Base-by-base conservation (phyloP, 2,797 vertebrate genomes). In the Sebastolobus altivelis region DNA sequence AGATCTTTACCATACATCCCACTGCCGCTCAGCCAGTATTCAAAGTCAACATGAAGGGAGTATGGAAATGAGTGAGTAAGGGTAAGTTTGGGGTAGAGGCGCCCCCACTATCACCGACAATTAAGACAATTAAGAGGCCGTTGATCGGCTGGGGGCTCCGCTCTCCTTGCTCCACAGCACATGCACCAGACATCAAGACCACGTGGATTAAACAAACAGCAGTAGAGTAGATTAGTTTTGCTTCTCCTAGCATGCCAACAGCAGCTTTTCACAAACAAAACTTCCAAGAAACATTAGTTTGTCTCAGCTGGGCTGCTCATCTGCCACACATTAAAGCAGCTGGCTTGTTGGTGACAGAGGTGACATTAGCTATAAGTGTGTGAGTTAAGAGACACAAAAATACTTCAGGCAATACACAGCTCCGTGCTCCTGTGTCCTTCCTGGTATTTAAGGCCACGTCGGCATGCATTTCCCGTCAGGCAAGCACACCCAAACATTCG, bases 361-460 rank as follows among this genome's bases (percentile, higher is more conserved):
- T 11, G 40, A 77, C 43, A 70, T 77, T 62, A 81, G 49, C 18
- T 49, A 20, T 49, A 54, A 38, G 49, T 27, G 37, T 33, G 84
- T 49, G 38, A 74, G 33, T 38, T 8, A 46, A n/a, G 20, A 70
- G 25, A 67, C 27, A 67, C 22, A 74, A 27, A 70, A 59, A 49
- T 29, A 69, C 43, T 69, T 66, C 56, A 49, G 38, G 56, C 67
- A 62, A 20, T 12, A 22, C 58, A 55, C 52, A 65, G 60, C 52
- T 55, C 37, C 8, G 8, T 65, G 82, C 65, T 63, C 35, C 25
- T 56, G 56, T 35, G 29, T 66, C 37, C 83, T 72, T 69, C 37
- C 76, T 70, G 58, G 37, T 79, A 52, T 66, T 82, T 76, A 81
- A 73, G 69, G 79, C 67, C 77, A 86, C 13, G n/a, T 66, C 29